Conservation (phyloP, 2,797 vertebrate genomes). For the Leucoraja ocellata region DNA sequence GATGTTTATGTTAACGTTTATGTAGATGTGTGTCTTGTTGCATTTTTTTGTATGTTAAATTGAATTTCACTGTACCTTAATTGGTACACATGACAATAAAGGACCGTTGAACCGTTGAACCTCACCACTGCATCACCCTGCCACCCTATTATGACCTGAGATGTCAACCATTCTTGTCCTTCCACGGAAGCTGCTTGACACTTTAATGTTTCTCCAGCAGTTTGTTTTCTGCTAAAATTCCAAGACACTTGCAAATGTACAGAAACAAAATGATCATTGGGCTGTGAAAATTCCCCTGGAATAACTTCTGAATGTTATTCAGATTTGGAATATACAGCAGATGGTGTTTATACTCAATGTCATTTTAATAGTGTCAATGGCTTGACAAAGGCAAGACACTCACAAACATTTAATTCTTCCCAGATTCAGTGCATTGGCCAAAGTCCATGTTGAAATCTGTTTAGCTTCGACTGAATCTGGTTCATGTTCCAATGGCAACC, state of each 20-base stretch:
- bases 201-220: too few species aligned
- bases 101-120: too few species aligned
- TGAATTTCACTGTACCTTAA: too few species aligned
- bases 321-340: not conserved
- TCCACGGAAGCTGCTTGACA: too few species aligned
- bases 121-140: too few species aligned
- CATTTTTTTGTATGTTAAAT: too few species aligned
- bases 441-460: not conserved
- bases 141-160: too few species aligned
- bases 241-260: not conserved
- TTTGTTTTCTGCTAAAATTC: not conserved
- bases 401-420: conserved; percentile 7
- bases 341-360: not conserved
- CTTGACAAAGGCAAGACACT: conserved; percentile 3
- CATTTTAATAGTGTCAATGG: not conserved
- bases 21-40: too few species aligned
- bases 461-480: not conserved
- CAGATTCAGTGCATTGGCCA: conserved; percentile 19
- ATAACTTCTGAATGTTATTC: not conserved
- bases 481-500: not conserved
- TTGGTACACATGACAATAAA: too few species aligned
- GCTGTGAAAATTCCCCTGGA: not conserved
- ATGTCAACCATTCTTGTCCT: too few species aligned
- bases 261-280: not conserved
- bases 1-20: too few species aligned